Conservation (phyloP, 2,888 invertebrate species). For the Agrochola litura region DNA sequence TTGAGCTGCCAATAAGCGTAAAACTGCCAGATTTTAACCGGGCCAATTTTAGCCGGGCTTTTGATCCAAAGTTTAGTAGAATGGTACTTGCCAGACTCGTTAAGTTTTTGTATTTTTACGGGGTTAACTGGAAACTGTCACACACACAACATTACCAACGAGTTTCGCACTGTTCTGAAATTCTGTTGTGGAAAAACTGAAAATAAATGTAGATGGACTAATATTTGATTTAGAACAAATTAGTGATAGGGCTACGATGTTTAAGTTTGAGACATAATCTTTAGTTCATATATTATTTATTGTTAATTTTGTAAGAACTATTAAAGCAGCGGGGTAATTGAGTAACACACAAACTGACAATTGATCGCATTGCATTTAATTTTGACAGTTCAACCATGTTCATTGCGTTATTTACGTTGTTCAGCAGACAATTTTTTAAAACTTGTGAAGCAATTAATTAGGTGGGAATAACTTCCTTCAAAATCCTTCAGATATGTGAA, state of each 20-base stretch:
- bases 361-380: neutral
- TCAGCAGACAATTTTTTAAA: neutral
- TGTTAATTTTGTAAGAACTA: neutral
- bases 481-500: neutral
- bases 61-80: conserved; percentile 7
- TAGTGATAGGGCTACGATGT: neutral
- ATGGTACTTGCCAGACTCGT: neutral
- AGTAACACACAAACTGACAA: neutral
- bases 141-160: conserved; percentile 2
- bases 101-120: conserved; percentile 4
- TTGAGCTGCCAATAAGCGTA: neutral
- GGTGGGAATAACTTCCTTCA: neutral
- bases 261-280: neutral
- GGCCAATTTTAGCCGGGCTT: neutral
- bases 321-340: neutral
- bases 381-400: neutral
- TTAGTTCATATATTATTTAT: neutral
- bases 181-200: neutral
- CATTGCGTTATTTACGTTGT: neutral
- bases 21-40: neutral
- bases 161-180: neutral
- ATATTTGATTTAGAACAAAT: conserved; percentile 17
- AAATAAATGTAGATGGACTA: neutral
- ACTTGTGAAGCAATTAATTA: neutral
- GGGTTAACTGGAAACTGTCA: conserved; percentile 2